These are phyloP conservation scores for Tyto alba DNA, from an alignment of 2,113 vertebrate genomes.

Conservation along the genomic window DNA sequence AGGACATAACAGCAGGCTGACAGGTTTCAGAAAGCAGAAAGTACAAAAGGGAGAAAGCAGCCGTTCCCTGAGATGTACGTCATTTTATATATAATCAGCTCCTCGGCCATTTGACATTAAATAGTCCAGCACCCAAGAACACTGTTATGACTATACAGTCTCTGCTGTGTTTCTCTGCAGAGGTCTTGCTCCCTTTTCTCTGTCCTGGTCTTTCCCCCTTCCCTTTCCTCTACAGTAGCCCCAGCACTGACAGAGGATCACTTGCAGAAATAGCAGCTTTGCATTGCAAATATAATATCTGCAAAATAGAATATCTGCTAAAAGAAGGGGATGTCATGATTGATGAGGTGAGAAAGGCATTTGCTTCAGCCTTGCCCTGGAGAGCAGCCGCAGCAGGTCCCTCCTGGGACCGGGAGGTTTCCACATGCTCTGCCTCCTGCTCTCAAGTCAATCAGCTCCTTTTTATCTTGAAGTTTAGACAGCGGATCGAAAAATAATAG, in stretches of 20 bases:
- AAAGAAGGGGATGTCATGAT: not conserved
- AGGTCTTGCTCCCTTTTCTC: not conserved
- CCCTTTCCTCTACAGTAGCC: not conserved
- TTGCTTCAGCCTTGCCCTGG: not conserved
- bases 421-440: not conserved
- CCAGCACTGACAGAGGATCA: not conserved
- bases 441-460: not conserved
- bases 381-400: not conserved
- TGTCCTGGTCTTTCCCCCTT: accelerated
- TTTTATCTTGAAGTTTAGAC: not conserved
- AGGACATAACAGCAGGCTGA: not conserved
- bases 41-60: not conserved
- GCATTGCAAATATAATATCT: not conserved
- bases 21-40: not conserved
- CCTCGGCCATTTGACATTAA: not conserved
- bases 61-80: not conserved
- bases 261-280: not conserved
- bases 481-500: not conserved
- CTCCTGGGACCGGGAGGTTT: constrained; percentile 10
- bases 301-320: not conserved
- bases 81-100: not conserved
- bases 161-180: not conserved
- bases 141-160: not conserved
- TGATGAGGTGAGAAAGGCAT: not conserved
- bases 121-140: not conserved